Evolutionary conservation across 2,888 invertebrate species (phyloP).

Genomic region (Cosmia pyralina): DNA sequence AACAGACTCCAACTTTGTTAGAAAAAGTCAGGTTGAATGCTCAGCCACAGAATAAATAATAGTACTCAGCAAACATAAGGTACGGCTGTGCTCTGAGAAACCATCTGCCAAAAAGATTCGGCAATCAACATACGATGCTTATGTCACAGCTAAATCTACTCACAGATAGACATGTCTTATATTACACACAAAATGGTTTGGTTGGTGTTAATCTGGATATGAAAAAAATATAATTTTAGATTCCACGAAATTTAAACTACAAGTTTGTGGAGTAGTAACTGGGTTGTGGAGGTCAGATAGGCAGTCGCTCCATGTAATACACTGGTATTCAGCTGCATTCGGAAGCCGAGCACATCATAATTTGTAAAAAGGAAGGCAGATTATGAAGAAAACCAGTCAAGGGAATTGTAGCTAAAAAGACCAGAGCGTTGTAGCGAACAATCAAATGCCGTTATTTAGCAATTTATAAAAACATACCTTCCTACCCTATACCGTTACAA

Average conservation of each 20-base stretch:
- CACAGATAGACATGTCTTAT: not conserved
- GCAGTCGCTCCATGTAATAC: not conserved
- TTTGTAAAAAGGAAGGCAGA: not conserved
- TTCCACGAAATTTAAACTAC: not conserved
- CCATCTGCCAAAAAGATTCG: not conserved
- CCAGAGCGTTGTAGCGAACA: not conserved
- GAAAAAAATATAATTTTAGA: not conserved
- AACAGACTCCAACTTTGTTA: not conserved
- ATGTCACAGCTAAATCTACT: not conserved
- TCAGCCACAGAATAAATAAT: too few species aligned
- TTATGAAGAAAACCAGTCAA: not conserved
- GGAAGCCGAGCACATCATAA: too few species aligned
- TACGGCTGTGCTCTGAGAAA: not conserved
- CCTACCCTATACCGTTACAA: conserved; percentile 34
- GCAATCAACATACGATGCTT: not conserved
- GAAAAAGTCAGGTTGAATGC: too few species aligned
- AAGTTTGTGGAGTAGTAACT: not conserved
- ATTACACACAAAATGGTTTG: not conserved
- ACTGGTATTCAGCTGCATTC: not conserved
- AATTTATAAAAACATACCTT: not conserved
- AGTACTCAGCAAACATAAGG: not conserved
- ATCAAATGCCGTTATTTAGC: not conserved
- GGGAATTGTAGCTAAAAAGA: not conserved
- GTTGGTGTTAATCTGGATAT: not conserved
- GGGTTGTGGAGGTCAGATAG: not conserved